Evolutionary conservation across 2,113 vertebrate species (phyloP).

Genomic region (Podarcis cretensis): DNA sequence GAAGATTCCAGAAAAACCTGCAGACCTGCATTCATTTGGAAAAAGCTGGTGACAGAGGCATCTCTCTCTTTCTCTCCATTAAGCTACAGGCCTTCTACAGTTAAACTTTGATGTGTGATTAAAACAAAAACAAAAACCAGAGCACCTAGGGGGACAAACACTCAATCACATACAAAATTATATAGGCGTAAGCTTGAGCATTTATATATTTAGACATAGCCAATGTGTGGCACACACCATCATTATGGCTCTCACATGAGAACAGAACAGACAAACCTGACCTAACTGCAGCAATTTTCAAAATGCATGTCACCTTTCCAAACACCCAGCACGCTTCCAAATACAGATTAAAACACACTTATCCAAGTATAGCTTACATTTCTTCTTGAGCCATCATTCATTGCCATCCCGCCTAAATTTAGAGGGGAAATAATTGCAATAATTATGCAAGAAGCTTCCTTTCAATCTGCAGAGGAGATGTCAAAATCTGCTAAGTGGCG

Average conservation of each 20-base stretch:
- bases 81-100: too few species aligned
- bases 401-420: not conserved
- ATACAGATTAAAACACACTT: not conserved
- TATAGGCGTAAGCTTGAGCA: not conserved
- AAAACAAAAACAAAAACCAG: too few species aligned
- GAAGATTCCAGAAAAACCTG: not conserved
- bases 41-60: not conserved
- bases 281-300: not conserved
- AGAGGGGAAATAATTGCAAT: constrained; percentile 31
- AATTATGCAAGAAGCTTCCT: constrained; percentile 9
- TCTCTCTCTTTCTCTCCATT: not conserved
- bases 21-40: not conserved
- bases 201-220: not conserved
- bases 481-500: not conserved
- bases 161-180: not conserved
- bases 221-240: not conserved
- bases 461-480: not conserved
- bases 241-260: not conserved
- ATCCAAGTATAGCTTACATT: not conserved
- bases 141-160: not conserved
- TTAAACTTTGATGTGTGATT: not conserved
- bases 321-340: not conserved
- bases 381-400: constrained; percentile 1
- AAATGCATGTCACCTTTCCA: constrained; percentile 11
- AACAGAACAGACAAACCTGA: not conserved